Conservation (phyloP, 2,797 vertebrate species). For the Cygnus olor region DNA sequence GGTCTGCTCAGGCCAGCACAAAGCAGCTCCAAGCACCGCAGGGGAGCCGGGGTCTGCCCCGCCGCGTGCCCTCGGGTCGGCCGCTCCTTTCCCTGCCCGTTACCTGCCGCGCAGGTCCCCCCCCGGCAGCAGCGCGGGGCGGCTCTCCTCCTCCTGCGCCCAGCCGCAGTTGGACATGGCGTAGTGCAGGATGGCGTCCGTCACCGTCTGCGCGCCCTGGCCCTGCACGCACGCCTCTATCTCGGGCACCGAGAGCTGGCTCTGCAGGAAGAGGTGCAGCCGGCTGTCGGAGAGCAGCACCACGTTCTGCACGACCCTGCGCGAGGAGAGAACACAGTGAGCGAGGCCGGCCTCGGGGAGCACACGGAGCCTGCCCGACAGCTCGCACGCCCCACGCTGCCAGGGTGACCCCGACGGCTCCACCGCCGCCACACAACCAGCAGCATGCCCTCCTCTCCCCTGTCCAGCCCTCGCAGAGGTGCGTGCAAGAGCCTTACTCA, state of each 20-base stretch:
- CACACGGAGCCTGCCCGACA: background rate
- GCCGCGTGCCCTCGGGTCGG: rapidly evolving
- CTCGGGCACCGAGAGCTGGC: constrained; percentile 90
- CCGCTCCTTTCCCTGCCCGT: background rate
- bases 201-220: constrained; percentile 86
- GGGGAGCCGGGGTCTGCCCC: background rate
- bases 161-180: constrained; percentile 91
- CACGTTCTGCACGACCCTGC: constrained; percentile 90
- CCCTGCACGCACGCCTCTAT: constrained; percentile 93
- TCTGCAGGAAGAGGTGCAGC: constrained; percentile 97
- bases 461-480: background rate
- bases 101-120: constrained; percentile 59
- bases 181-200: constrained; percentile 91
- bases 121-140: background rate
- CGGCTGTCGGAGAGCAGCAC: constrained; percentile 98
- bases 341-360: background rate
- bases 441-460: background rate
- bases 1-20: background rate
- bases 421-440: background rate
- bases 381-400: background rate
- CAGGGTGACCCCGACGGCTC: background rate
- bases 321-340: background rate
- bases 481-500: constrained; percentile 68
- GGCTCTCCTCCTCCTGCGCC: constrained; percentile 82
- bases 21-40: background rate